Evolutionary conservation across 1,140 invertebrate genomes (phyloP).

Genomic region (Trichonephila clavata): DNA sequence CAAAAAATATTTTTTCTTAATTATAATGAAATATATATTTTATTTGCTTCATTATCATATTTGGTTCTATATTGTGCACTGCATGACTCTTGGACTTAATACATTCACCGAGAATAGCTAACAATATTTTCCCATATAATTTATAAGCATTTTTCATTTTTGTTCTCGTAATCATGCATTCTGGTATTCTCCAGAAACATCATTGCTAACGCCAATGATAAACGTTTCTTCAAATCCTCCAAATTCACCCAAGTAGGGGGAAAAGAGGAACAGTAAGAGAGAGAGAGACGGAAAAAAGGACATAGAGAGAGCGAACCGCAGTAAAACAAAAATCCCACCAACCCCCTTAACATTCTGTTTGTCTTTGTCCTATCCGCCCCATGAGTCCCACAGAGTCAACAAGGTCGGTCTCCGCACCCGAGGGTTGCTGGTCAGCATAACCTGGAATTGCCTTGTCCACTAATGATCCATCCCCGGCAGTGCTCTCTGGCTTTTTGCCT

Average conservation of each 20-base stretch:
- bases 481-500: conserved; percentile 33
- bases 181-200: no score
- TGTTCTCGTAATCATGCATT: no score
- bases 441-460: conserved; percentile 13
- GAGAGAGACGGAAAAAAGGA: neutral
- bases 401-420: conserved; percentile 13
- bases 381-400: conserved; percentile 66
- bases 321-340: conserved; percentile 38
- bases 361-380: conserved; percentile 63
- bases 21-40: no score
- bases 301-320: neutral
- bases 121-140: no score
- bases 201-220: no score
- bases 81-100: no score
- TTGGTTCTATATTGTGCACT: no score
- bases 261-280: neutral
- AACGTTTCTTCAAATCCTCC: neutral
- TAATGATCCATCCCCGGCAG: conserved; percentile 58
- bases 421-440: conserved; percentile 38
- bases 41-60: no score
- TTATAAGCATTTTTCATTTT: no score
- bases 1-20: no score
- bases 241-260: neutral
- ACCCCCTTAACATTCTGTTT: conserved; percentile 66
- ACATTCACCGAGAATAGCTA: no score